phyloP scores from a whole-genome alignment of 2,113 vertebrate genomes.

The Varanus komodoensis region DNA sequence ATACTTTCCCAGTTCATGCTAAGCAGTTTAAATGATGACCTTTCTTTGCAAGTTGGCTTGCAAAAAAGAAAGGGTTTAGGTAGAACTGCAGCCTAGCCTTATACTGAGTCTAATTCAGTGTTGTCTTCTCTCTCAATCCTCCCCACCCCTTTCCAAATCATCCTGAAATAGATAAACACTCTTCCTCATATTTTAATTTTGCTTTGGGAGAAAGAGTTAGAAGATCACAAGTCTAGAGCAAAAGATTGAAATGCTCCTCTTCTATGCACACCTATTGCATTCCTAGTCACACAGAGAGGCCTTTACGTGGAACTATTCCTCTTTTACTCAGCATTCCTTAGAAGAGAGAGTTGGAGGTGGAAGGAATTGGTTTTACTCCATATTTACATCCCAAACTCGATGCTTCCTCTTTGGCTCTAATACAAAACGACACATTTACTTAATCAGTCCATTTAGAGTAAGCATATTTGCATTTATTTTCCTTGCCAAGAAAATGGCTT shows the following conservation, averaged over 20 bases:
- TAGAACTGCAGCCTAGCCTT: too few relatives aligned
- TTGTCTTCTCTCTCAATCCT: neutral
- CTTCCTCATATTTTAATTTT: neutral
- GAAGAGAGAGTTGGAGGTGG: neutral
- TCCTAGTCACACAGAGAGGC: neutral
- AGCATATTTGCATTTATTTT: slow-evolving; percentile 13
- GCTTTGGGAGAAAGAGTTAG: neutral
- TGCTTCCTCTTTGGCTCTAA: slow-evolving; percentile 11
- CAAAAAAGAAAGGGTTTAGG: too few relatives aligned
- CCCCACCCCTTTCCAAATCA: neutral
- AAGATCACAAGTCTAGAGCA: neutral
- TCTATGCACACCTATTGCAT: neutral
- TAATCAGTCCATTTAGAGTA: slow-evolving; percentile 12
- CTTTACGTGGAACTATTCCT: neutral
- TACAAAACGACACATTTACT: slow-evolving; percentile 1
- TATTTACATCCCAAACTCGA: slow-evolving; percentile 2
- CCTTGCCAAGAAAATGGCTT: slow-evolving; percentile 17
- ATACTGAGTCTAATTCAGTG: neutral
- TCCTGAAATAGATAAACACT: neutral
- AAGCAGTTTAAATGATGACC: neutral
- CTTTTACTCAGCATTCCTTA: neutral
- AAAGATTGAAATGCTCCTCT: neutral
- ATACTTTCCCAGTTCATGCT: neutral
- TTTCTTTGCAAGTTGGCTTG: neutral
- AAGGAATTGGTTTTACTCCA: slow-evolving; percentile 5